Percentiles rank a stretch among this genome's conserved stretches.
Evolutionary conservation across 2,113 vertebrate species (phyloP).

Genomic region (Trematomus loennbergii): DNA sequence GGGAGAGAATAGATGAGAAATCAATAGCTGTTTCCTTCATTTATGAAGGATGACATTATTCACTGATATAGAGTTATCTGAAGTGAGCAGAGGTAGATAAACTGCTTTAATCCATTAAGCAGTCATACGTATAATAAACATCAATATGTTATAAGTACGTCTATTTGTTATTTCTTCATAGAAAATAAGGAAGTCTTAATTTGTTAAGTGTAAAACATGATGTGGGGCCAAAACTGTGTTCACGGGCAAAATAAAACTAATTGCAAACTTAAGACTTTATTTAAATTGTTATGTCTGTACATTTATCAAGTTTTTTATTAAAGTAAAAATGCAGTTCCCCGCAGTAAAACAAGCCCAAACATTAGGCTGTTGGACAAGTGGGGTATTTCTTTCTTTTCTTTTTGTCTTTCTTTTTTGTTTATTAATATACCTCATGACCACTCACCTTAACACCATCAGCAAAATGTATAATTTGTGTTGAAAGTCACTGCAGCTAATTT

Average conservation of each 20-base stretch:
- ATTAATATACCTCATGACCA: neutral
- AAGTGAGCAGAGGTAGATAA: slow-evolving; percentile 15
- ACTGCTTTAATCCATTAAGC: neutral
- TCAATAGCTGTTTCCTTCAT: slow-evolving; percentile 94
- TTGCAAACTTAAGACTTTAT: neutral
- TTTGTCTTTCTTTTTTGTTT: neutral
- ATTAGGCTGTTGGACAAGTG: neutral
- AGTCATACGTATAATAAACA: neutral
- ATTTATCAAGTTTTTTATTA: neutral
- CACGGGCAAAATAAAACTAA: neutral
- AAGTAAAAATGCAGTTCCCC: neutral
- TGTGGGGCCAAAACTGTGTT: neutral
- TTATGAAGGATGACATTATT: slow-evolving; percentile 89
- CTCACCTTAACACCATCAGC: neutral
- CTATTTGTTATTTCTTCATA: neutral
- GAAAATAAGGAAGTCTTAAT: neutral
- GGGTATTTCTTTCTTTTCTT: neutral
- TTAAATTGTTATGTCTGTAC: neutral
- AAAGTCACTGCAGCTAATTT: neutral
- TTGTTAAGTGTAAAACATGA: neutral
- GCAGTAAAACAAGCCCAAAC: neutral
- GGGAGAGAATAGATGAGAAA: slow-evolving; percentile 94
- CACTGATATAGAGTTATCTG: slow-evolving; percentile 78
- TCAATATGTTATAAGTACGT: neutral
- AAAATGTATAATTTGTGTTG: neutral